phyloP scores from a whole-genome alignment of 2,888 invertebrate genomes.

The Orthosia cruda region DNA sequence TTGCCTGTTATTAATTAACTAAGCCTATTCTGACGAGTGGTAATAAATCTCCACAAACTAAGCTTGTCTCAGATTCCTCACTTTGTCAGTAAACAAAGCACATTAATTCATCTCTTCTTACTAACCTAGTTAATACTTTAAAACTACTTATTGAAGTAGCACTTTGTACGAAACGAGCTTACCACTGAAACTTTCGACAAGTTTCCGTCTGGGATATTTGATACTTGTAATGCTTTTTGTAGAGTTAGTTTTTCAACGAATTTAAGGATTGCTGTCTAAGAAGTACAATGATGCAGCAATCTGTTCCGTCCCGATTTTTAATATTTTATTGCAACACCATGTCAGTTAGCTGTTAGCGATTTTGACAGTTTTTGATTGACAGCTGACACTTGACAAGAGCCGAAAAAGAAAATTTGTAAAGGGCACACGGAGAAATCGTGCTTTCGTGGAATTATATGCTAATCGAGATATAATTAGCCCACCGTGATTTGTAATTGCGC shows the following conservation, averaged over 20 bases:
- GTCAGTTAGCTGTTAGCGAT: too few relatives aligned
- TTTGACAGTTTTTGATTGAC: too few relatives aligned
- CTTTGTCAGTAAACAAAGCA: slow-evolving; percentile 12
- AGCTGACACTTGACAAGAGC: too few relatives aligned
- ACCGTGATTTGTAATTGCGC: too few relatives aligned
- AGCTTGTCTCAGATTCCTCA: slow-evolving; percentile 8
- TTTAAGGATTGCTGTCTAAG: neutral
- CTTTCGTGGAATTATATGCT: too few relatives aligned
- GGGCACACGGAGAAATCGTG: too few relatives aligned
- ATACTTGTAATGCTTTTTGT: slow-evolving; percentile 17
- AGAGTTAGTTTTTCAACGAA: neutral
- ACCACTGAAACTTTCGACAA: slow-evolving; percentile 30
- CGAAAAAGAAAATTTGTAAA: too few relatives aligned
- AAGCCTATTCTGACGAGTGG: neutral
- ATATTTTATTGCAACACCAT: too few relatives aligned
- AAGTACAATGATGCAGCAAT: neutral
- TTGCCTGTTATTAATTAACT: neutral
- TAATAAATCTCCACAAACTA: neutral
- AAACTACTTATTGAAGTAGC: slow-evolving; percentile 26
- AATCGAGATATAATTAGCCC: too few relatives aligned
- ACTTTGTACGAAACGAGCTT: slow-evolving; percentile 29
- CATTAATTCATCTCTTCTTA: slow-evolving; percentile 8
- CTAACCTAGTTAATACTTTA: slow-evolving; percentile 34
- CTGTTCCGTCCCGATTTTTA: too few relatives aligned
- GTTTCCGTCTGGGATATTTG: neutral